phyloP scores from a whole-genome alignment of 2,797 vertebrate species.

The Hybognathus amarus region DNA sequence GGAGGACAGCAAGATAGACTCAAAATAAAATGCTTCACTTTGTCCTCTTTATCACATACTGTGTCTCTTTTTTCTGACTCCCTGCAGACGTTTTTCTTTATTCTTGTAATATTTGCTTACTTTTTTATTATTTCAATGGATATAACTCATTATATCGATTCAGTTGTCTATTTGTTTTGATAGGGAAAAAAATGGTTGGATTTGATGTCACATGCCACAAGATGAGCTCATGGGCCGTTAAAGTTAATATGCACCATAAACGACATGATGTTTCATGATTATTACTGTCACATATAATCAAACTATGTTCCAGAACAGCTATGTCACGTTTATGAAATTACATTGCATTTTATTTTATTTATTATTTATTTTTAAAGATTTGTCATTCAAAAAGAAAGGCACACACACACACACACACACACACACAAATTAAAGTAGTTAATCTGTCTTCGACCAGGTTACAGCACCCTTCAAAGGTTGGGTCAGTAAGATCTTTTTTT shows the following conservation, averaged over 20 bases:
- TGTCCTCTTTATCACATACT: constrained; percentile 17
- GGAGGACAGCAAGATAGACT: constrained; percentile 32
- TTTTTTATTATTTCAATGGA: neutral
- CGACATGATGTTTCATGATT: constrained; percentile 19
- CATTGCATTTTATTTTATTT: neutral
- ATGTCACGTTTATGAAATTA: constrained; percentile 1
- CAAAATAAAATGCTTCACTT: constrained; percentile 42
- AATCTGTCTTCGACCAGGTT: too few species aligned
- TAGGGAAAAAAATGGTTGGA: constrained; percentile 4
- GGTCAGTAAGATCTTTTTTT: too few species aligned
- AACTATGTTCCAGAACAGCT: constrained; percentile 2
- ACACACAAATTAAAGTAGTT: neutral
- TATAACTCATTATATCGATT: constrained; percentile 5
- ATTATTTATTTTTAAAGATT: neutral
- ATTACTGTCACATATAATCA: constrained; percentile 36
- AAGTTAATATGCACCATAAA: constrained; percentile 33
- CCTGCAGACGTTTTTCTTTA: neutral
- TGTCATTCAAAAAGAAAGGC: neutral
- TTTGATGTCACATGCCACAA: constrained; percentile 39
- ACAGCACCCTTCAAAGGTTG: too few species aligned
- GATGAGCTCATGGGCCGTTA: constrained; percentile 20
- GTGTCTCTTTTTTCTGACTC: constrained; percentile 21
- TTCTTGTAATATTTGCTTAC: neutral
- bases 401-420: neutral
- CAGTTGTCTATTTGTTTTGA: constrained; percentile 17